Percentiles rank a stretch among this genome's conserved stretches.
Evolutionary conservation across 1,140 invertebrate genomes (phyloP).

Genomic region (Pissodes strobi): DNA sequence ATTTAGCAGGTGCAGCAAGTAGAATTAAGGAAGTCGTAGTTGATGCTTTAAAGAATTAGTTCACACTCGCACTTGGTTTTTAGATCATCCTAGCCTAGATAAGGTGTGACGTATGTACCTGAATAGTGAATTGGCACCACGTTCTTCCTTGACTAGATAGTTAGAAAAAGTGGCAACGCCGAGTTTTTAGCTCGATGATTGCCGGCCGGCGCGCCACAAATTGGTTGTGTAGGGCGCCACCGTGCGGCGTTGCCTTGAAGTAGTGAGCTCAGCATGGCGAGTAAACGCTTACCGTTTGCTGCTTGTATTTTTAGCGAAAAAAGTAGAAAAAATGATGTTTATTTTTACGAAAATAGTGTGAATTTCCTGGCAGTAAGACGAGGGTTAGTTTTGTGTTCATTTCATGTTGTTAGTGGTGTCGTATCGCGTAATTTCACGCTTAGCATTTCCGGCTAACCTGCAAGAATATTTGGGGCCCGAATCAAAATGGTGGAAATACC

Average conservation of each 20-base stretch:
- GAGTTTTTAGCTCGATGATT: no score
- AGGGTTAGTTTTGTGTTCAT: conserved; percentile 11
- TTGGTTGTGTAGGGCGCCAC: conserved; percentile 39
- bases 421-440: conserved; percentile 13
- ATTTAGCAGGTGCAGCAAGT: no score
- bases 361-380: conserved; percentile 5
- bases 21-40: no score
- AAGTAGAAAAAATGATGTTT: conserved; percentile 29
- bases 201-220: conserved; percentile 27
- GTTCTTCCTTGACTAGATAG: no score
- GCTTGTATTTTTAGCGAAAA: conserved; percentile 32
- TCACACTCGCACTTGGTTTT: no score
- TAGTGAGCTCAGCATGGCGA: conserved; percentile 40
- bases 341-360: conserved; percentile 6
- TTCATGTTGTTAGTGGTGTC: conserved; percentile 3
- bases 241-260: conserved; percentile 43
- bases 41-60: no score
- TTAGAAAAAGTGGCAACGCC: conserved; percentile 16
- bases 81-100: no score
- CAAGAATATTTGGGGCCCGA: conserved; percentile 47
- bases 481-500: conserved; percentile 55
- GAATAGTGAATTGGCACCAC: no score
- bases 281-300: conserved; percentile 23
- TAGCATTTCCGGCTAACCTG: conserved; percentile 53
- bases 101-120: no score